These are phyloP conservation scores for Pangasianodon hypophthalmus DNA, from an alignment of 2,113 vertebrate genomes.

Conservation along the genomic window DNA sequence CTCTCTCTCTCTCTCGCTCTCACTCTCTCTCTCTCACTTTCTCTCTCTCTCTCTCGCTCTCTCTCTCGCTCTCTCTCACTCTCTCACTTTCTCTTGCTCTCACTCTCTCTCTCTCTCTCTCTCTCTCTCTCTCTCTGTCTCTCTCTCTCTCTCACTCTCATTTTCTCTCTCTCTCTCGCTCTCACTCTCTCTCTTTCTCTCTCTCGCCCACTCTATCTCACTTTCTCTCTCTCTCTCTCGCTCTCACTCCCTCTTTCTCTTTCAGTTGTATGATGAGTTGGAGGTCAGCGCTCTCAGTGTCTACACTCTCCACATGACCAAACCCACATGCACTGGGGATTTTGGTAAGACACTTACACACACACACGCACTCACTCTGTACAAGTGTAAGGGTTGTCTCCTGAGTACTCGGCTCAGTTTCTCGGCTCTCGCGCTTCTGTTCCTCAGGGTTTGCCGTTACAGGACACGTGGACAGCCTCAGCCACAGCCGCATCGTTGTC, in stretches of 20 bases:
- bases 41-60: no score
- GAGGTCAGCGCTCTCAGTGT: constrained; percentile 78
- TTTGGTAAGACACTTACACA: constrained; percentile 76
- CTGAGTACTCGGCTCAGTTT: background rate
- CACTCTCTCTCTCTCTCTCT: no score
- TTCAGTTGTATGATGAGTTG: constrained; percentile 80
- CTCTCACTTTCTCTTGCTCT: no score
- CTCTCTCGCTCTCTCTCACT: no score
- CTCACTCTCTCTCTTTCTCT: no score
- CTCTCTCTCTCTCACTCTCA: no score
- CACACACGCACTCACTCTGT: background rate
- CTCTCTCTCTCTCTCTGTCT: no score
- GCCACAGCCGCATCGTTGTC: constrained; percentile 77
- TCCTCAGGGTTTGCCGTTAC: constrained; percentile 86
- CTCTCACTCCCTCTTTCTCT: constrained; percentile 33
- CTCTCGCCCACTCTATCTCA: no score
- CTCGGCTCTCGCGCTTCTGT: constrained; percentile 5
- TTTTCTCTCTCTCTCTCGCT: no score
- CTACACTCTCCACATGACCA: constrained; percentile 74
- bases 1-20: no score
- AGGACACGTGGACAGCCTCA: constrained; percentile 80
- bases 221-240: no score
- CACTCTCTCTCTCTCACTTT: no score
- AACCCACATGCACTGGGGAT: constrained; percentile 70
- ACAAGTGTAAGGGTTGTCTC: background rate